A percentile compares a stretch with the other conserved stretches of the same genome.
Evolutionary conservation across 2,797 vertebrate genomes (phyloP).

Genomic region (Octomys mimax): DNA sequence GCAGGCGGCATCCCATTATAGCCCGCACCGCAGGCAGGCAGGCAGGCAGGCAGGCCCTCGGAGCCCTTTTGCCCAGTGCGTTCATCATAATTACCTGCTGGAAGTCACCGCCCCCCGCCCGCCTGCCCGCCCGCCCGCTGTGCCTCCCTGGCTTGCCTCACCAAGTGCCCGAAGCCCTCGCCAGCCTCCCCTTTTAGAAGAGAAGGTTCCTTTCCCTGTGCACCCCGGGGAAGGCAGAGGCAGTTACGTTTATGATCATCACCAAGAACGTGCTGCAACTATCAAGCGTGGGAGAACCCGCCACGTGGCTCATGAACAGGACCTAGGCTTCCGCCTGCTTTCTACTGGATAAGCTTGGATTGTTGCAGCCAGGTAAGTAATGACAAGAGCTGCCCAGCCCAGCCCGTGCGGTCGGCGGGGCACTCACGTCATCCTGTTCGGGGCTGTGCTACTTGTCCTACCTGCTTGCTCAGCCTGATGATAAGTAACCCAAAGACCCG

Average conservation of each 20-base stretch:
- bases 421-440: neutral
- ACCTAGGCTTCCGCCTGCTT: neutral
- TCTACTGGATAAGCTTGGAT: neutral
- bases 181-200: neutral
- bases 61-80: slow-evolving; percentile 68
- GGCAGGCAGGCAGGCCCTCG: neutral
- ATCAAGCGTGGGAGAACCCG: neutral
- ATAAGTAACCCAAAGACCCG: neutral
- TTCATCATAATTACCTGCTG: slow-evolving; percentile 50
- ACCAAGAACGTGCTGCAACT: neutral
- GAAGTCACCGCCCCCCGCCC: slow-evolving; percentile 23
- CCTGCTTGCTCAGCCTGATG: neutral
- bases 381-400: neutral
- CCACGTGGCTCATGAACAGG: neutral
- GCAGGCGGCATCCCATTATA: slow-evolving; percentile 73
- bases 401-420: too few relatives aligned
- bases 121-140: neutral
- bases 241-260: neutral
- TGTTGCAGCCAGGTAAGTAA: neutral
- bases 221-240: neutral
- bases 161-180: neutral
- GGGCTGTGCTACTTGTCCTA: neutral
- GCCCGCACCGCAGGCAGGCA: neutral
- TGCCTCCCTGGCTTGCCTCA: neutral
- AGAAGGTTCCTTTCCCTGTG: slow-evolving; percentile 50